Conservation (phyloP, 2,113 vertebrate species). For the Oncorhynchus masou region DNA sequence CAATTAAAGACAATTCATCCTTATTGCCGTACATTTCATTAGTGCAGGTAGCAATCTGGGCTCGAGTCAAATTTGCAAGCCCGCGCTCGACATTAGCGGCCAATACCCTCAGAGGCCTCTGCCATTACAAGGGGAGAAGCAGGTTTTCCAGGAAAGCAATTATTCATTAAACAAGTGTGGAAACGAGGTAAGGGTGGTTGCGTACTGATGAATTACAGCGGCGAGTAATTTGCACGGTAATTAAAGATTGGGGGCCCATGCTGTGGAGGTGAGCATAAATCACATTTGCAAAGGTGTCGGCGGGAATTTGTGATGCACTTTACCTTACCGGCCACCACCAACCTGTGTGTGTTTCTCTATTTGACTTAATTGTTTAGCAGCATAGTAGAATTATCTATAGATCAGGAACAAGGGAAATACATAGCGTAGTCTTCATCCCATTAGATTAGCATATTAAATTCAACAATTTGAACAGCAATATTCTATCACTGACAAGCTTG, state of each 20-base stretch:
- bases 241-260: constrained; percentile 76
- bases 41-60: constrained; percentile 67
- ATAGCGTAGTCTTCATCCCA: not conserved
- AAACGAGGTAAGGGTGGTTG: constrained; percentile 80
- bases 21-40: constrained; percentile 31
- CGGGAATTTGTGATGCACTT: constrained; percentile 56
- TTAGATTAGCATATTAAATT: not conserved
- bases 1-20: constrained; percentile 55
- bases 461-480: no score
- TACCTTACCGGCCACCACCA: constrained; percentile 31
- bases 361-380: not conserved
- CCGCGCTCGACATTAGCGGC: constrained; percentile 72
- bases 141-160: constrained; percentile 79
- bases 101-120: constrained; percentile 72
- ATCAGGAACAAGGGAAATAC: not conserved
- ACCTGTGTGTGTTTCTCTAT: not conserved
- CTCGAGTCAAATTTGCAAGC: constrained; percentile 68
- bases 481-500: no score
- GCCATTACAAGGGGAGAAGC: constrained; percentile 70
- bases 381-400: no score
- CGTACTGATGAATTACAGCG: constrained; percentile 76
- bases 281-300: constrained; percentile 64
- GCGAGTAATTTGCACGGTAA: constrained; percentile 77
- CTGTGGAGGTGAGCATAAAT: constrained; percentile 66
- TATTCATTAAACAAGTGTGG: constrained; percentile 80